A percentile compares a stretch with the other conserved stretches of the same genome.
These are phyloP conservation scores for Cynopterus brachyotis DNA, from an alignment of 2,113 vertebrate species.

Conservation along the genomic window DNA sequence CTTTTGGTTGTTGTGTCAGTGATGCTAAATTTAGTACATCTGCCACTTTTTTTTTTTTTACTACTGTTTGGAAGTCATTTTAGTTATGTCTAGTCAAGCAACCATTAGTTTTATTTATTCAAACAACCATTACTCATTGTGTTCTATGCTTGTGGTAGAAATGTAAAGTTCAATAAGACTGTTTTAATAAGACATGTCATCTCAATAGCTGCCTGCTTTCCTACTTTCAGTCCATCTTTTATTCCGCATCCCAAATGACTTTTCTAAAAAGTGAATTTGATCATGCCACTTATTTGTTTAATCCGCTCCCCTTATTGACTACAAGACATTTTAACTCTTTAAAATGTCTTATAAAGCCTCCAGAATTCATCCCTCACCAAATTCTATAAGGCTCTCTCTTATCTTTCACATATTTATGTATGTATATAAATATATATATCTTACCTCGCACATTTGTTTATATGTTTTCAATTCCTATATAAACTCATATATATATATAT, in stretches of 20 bases:
- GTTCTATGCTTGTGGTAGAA: neutral
- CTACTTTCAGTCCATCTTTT: neutral
- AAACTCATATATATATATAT: too few species aligned
- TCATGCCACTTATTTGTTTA: neutral
- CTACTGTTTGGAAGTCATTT: slow-evolving; percentile 27
- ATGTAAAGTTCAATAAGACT: neutral
- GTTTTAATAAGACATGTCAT: neutral
- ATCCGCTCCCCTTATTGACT: neutral
- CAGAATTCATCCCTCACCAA: neutral
- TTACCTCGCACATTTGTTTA: too few species aligned
- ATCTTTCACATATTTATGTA: neutral
- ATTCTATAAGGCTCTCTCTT: neutral
- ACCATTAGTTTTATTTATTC: neutral
- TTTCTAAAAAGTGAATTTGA: slow-evolving; percentile 38
- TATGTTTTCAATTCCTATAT: too few species aligned
- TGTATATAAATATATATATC: neutral
- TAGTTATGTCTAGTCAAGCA: slow-evolving; percentile 30
- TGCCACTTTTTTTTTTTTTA: slow-evolving; percentile 42
- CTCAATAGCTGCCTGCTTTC: neutral
- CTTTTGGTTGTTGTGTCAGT: slow-evolving; percentile 12
- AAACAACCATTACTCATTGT: slow-evolving; percentile 23
- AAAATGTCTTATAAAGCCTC: neutral
- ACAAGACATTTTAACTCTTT: neutral
- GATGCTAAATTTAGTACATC: neutral
- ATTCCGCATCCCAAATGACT: neutral